A percentile compares a stretch with the other conserved stretches of the same genome.
These are phyloP conservation scores for Branchinecta lynchi DNA, from an alignment of 1,140 invertebrate genomes.

Conservation along the genomic window DNA sequence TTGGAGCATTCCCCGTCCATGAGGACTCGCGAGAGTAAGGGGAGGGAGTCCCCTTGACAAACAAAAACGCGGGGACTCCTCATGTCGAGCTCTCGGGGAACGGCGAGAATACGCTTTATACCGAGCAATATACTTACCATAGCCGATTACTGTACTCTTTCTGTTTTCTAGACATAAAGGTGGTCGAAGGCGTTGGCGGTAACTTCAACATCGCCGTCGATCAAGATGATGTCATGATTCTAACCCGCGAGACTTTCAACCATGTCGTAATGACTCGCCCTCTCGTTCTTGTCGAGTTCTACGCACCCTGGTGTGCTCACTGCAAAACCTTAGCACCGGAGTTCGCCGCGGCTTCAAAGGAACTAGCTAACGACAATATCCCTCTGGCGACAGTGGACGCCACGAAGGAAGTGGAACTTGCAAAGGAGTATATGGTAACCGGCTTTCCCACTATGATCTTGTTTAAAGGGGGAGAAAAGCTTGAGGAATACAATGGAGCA, in stretches of 20 bases:
- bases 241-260: slow-evolving; percentile 35
- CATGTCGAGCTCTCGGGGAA: no score
- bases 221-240: slow-evolving; percentile 34
- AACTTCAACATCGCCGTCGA: slow-evolving; percentile 29
- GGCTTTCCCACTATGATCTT: slow-evolving; percentile 36
- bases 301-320: slow-evolving; percentile 37
- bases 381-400: slow-evolving; percentile 38
- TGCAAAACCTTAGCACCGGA: slow-evolving; percentile 30
- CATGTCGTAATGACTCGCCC: slow-evolving; percentile 30
- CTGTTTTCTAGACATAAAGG: slow-evolving; percentile 26
- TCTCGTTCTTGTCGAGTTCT: slow-evolving; percentile 38
- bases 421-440: slow-evolving; percentile 29
- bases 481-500: slow-evolving; percentile 34
- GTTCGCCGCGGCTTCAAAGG: slow-evolving; percentile 29
- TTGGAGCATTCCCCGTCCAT: no score
- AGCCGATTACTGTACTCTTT: background rate
- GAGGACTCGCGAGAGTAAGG: no score
- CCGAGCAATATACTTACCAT: no score
- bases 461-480: slow-evolving; percentile 32
- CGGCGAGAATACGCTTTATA: no score
- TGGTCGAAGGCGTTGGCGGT: slow-evolving; percentile 25
- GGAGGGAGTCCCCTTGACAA: no score
- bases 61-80: no score
- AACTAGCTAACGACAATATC: slow-evolving; percentile 31
- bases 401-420: slow-evolving; percentile 34